Evolutionary conservation across 53 echinoderm and acorn worm species (phyloP).

Genomic region (Patiria pectinifera): DNA sequence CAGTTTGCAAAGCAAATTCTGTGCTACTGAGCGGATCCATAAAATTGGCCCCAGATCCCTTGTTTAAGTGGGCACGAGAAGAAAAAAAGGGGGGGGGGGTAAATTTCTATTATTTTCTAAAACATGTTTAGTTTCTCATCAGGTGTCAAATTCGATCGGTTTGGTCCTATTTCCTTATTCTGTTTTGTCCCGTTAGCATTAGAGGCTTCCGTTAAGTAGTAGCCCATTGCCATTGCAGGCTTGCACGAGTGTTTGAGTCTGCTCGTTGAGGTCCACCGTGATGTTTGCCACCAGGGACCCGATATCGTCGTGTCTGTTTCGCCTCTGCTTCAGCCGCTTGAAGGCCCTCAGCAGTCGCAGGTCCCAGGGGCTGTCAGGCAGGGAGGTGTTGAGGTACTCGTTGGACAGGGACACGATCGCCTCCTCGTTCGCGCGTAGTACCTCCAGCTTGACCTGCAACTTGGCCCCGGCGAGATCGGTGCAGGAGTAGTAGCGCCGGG

Average conservation of each 20-base stretch:
- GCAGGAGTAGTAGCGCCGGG: neutral
- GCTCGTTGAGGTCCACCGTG: neutral
- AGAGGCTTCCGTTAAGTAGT: neutral
- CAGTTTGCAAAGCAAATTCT: too few relatives aligned
- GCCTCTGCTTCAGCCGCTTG: neutral
- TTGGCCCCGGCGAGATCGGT: neutral
- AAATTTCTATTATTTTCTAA: too few relatives aligned
- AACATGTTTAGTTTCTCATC: too few relatives aligned
- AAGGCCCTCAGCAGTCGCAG: neutral
- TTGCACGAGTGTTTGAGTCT: neutral
- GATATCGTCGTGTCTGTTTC: neutral
- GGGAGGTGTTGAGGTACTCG: neutral
- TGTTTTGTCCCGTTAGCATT: neutral
- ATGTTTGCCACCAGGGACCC: neutral
- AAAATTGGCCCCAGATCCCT: too few relatives aligned
- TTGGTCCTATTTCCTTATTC: too few relatives aligned
- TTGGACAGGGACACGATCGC: neutral
- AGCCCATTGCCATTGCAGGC: neutral
- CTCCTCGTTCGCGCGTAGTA: neutral
- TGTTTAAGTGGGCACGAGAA: too few relatives aligned
- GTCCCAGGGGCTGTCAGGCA: neutral
- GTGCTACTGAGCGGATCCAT: too few relatives aligned
- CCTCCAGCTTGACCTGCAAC: neutral
- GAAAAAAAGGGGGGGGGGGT: too few relatives aligned
- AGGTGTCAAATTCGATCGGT: too few relatives aligned